These are phyloP conservation scores for Tricholauxania praeusta DNA, from an alignment of 2,888 invertebrate species.

Conservation along the genomic window DNA sequence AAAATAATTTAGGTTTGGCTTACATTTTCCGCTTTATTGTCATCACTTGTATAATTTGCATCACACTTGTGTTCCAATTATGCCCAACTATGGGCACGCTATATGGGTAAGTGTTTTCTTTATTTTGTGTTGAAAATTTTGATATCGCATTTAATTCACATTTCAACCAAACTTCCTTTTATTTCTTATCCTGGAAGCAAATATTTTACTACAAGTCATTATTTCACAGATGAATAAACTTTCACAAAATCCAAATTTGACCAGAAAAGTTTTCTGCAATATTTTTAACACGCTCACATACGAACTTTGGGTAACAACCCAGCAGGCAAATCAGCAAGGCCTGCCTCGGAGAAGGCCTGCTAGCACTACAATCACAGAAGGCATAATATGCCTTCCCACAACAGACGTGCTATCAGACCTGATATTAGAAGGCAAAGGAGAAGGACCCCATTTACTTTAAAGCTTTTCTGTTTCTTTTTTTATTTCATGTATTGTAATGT, in stretches of 20 bases:
- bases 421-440: no score
- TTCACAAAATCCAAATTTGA: slow-evolving; percentile 18
- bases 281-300: slow-evolving; percentile 20
- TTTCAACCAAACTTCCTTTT: not conserved
- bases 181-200: not conserved
- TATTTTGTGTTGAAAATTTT: not conserved
- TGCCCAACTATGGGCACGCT: not conserved
- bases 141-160: not conserved
- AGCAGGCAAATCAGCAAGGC: no score
- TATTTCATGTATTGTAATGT: no score
- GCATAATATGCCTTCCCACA: no score
- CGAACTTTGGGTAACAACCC: not conserved
- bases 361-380: no score
- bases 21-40: slow-evolving; percentile 8
- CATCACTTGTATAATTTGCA: not conserved
- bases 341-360: no score
- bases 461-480: no score
- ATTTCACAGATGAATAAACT: slow-evolving; percentile 19
- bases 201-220: slow-evolving; percentile 12
- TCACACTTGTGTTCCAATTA: slow-evolving; percentile 16
- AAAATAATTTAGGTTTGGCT: slow-evolving; percentile 10
- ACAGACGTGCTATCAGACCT: no score
- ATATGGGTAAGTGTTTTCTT: not conserved
- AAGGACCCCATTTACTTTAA: no score
- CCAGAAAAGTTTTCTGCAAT: slow-evolving; percentile 1